Base-by-base conservation (phyloP, 2,888 invertebrate species). In the Stomorhina lunata region DNA sequence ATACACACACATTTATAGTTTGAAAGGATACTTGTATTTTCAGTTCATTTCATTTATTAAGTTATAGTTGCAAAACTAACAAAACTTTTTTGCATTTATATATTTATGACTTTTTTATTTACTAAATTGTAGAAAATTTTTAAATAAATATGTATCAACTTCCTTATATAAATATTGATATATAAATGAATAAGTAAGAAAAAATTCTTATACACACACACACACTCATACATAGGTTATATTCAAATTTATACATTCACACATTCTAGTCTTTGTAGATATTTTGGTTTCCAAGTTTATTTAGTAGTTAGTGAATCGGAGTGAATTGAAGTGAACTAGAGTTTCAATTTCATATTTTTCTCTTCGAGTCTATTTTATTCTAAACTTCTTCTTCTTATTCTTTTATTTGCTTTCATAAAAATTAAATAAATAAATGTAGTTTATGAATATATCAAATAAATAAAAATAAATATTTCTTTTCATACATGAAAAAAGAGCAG, bases 31-130 rank as follows among this genome's bases (percentile, higher is more conserved):
- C 48, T 9, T 20, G 32, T 17, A 61, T 55, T 82, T 76, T 57
- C 68, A 81, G 61, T 82, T 73, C 68, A 81, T 81, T 82, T 78
- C 78, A 43, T 78, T 82, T 75, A 82, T 78, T 78, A 78, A 78
- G 78, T 81, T 78, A 73, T 69, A 73, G 40, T 57, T 68, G 27
- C 20, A 69, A 57, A 73, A 78, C 81, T 69, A 66, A 65, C 65
- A 59, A 43, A 73, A 68, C 80, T 76, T 20, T 43, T n/a, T n/a
- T n/a, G n/a, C n/a, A n/a, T n/a, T n/a, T n/a, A n/a, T n/a, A n/a
- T n/a, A n/a, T n/a, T n/a, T n/a, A n/a, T n/a, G n/a, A 69, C 45
- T 37, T 75, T 63, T 45, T 73, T 57, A 20, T 20, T 20, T 55
- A 10, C 27, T 6, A 32, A 22, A 53, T 27, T 55, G 68, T 29